Conservation (phyloP, 2,113 vertebrate genomes). For the Porphyrio hochstetteri region DNA sequence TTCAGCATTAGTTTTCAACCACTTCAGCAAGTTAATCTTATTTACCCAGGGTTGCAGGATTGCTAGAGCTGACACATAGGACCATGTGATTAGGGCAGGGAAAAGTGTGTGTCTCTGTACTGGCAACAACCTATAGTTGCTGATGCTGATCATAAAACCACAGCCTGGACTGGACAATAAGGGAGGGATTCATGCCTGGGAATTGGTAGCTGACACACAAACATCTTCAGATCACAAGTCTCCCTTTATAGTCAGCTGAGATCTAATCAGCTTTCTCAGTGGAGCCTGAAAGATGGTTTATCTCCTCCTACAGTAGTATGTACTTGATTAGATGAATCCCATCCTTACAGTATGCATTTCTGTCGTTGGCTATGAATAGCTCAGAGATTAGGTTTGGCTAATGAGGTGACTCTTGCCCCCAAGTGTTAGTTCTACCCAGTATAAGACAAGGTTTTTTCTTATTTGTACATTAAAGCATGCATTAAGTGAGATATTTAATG, state of each 20-base stretch:
- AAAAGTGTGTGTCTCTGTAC: background rate
- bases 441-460: background rate
- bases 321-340: conserved; percentile 17
- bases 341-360: background rate
- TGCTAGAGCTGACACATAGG: background rate
- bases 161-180: conserved; percentile 10
- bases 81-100: background rate
- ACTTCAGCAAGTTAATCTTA: conserved; percentile 10
- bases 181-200: conserved; percentile 13
- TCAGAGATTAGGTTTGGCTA: background rate
- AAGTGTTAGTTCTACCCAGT: background rate
- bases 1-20: background rate
- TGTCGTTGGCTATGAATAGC: background rate
- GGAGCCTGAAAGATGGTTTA: conserved; percentile 3
- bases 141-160: background rate
- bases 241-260: conserved; percentile 5
- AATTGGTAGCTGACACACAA: background rate
- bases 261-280: conserved; percentile 42
- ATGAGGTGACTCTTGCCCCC: background rate
- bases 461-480: background rate
- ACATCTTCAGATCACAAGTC: conserved; percentile 7
- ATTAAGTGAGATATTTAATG: background rate
- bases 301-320: background rate
- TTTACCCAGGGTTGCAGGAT: background rate
- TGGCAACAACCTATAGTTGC: background rate